These are phyloP conservation scores for Leucopsar rothschildi DNA, from an alignment of 2,113 vertebrate species.

Conservation along the genomic window DNA sequence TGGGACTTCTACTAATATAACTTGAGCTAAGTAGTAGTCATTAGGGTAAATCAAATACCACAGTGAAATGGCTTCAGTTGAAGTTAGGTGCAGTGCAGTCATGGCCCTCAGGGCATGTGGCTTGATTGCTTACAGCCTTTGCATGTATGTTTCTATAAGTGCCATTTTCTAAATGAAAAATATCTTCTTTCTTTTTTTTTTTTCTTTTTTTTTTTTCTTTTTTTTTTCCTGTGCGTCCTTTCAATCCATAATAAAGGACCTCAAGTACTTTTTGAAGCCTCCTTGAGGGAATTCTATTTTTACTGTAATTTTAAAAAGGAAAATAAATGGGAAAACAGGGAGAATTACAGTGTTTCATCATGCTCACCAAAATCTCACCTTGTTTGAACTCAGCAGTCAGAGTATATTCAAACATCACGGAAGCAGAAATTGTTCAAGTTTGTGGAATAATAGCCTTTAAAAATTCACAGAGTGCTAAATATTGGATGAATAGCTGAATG, in stretches of 20 bases:
- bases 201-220: no score
- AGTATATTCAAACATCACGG: not conserved
- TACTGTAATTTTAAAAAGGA: not conserved
- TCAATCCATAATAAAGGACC: not conserved
- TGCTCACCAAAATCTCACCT: not conserved
- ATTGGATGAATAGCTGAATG: not conserved
- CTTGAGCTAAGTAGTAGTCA: not conserved
- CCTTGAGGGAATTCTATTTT: not conserved
- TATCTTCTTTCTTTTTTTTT: accelerated
- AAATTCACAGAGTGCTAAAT: not conserved
- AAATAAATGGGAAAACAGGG: not conserved
- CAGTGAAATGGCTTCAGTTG: not conserved
- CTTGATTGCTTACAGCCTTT: not conserved
- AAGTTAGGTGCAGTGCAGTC: not conserved
- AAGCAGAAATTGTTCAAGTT: not conserved
- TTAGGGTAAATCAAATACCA: not conserved
- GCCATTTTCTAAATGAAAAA: not conserved
- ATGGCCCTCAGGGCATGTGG: not conserved
- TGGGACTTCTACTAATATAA: not conserved
- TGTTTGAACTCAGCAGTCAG: not conserved
- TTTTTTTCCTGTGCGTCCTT: not conserved
- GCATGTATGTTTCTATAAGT: not conserved
- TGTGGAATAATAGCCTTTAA: not conserved
- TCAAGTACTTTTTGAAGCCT: not conserved
- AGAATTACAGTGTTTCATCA: not conserved